Percentiles rank a stretch among this genome's conserved stretches.
Conservation (phyloP, 2,888 invertebrate species). For the Mantis religiosa region DNA sequence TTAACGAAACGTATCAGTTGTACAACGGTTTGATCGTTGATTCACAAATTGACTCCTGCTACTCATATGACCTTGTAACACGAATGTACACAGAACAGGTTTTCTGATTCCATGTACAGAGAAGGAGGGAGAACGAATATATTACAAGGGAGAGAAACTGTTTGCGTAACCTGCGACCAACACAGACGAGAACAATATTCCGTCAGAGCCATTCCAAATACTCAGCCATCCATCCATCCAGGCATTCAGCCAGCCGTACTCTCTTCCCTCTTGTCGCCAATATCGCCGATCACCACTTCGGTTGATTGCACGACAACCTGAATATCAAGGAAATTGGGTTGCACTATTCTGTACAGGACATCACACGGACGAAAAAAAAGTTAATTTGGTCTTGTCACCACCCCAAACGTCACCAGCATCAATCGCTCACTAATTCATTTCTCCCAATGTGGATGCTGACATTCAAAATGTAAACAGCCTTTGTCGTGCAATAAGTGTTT, state of each 20-base stretch:
- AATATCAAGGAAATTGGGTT: background rate
- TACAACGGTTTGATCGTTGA: background rate
- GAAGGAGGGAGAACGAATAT: background rate
- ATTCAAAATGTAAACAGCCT: background rate
- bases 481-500: no score
- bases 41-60: background rate
- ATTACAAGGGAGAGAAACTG: background rate
- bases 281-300: background rate
- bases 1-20: background rate
- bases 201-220: background rate
- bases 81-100: background rate
- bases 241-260: no score
- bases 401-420: background rate
- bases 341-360: background rate
- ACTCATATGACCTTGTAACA: background rate
- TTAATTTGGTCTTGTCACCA: background rate
- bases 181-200: background rate
- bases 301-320: background rate
- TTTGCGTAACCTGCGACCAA: background rate
- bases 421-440: background rate
- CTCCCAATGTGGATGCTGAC: background rate
- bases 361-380: background rate
- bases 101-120: background rate
- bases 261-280: background rate
- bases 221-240: no score